Conservation (phyloP, 2,888 invertebrate genomes). For the Ochropleura leucogaster region DNA sequence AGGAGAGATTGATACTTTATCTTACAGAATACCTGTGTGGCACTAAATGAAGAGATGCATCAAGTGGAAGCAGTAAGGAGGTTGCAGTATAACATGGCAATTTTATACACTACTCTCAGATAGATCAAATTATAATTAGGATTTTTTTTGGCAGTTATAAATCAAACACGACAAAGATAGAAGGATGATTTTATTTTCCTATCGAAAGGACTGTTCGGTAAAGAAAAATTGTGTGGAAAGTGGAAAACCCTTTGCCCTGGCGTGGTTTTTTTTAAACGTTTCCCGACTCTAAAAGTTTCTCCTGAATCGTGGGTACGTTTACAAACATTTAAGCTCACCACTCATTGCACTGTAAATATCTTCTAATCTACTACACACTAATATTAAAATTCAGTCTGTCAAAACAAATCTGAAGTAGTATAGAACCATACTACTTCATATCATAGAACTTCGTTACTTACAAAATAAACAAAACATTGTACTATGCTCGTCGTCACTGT, state of each 20-base stretch:
- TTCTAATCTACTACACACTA: neutral
- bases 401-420: neutral
- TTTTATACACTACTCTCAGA: constrained; percentile 3
- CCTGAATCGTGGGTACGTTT: too few species aligned
- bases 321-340: neutral
- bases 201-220: neutral
- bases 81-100: neutral
- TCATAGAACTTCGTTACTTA: neutral
- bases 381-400: neutral
- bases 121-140: neutral
- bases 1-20: constrained; percentile 33
- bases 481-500: too few species aligned
- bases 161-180: neutral
- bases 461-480: constrained; percentile 1
- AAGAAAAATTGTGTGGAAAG: neutral
- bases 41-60: neutral
- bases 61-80: neutral
- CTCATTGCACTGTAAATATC: neutral
- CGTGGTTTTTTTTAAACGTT: too few species aligned
- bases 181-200: neutral
- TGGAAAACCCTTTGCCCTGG: neutral
- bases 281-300: too few species aligned
- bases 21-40: constrained; percentile 10
- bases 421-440: neutral
- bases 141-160: neutral